These are phyloP conservation scores for Muntiacus reevesi DNA, from an alignment of 2,113 vertebrate species.

Conservation along the genomic window DNA sequence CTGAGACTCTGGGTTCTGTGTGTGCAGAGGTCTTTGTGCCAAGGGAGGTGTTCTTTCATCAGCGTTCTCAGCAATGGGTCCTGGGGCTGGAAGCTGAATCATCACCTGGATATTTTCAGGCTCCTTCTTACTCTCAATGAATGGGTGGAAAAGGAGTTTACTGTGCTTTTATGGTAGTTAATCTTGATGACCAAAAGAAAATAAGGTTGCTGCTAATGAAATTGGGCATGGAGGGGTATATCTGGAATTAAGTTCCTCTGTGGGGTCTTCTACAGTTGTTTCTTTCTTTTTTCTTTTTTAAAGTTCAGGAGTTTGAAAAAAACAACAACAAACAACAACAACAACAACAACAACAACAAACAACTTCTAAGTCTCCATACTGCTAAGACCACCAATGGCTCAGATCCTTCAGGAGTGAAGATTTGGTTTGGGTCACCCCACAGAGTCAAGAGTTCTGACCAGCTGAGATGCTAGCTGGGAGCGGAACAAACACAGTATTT, in stretches of 20 bases:
- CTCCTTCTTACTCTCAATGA: neutral
- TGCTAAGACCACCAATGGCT: neutral
- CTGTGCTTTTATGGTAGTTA: neutral
- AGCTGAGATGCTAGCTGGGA: neutral
- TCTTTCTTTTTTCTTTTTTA: neutral
- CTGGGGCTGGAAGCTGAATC: neutral
- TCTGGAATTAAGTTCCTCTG: neutral
- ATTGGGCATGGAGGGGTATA: neutral
- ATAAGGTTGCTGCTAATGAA: neutral
- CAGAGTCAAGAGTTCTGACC: neutral
- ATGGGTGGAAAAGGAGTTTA: neutral
- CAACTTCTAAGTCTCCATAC: neutral
- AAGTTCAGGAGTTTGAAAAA: neutral
- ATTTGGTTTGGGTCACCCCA: neutral
- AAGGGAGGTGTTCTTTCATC: neutral
- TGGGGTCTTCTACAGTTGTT: neutral
- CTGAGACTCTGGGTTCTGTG: neutral
- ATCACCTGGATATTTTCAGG: neutral
- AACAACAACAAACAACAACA: neutral
- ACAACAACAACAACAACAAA: neutral
- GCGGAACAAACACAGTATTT: neutral
- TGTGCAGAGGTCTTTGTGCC: neutral
- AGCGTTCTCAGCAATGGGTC: neutral
- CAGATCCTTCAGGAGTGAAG: neutral
- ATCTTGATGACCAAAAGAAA: neutral